Evolutionary conservation across 2,113 vertebrate genomes (phyloP).

Genomic region (Zapus hudsonius): DNA sequence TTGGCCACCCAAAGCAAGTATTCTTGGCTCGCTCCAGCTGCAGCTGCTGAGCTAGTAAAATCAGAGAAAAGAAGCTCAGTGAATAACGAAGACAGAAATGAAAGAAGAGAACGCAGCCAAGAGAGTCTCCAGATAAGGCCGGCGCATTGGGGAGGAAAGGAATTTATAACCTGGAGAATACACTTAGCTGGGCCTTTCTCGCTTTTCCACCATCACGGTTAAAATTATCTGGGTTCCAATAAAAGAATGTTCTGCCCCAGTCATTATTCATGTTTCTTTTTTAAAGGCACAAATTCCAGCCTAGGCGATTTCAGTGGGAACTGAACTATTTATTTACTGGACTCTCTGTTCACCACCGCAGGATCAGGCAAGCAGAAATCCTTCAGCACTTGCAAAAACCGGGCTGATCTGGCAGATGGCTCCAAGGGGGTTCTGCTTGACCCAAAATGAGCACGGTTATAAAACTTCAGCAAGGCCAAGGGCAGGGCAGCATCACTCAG

Average conservation of each 20-base stretch:
- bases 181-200: slow-evolving; percentile 46
- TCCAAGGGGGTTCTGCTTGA: background rate
- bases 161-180: slow-evolving; percentile 68
- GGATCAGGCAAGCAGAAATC: background rate
- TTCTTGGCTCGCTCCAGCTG: slow-evolving; percentile 52
- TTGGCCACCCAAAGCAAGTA: background rate
- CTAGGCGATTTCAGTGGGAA: slow-evolving; percentile 17
- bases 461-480: background rate
- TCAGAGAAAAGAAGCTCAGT: slow-evolving; percentile 30
- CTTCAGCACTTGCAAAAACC: background rate
- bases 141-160: slow-evolving; percentile 46
- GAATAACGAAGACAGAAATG: slow-evolving; percentile 70
- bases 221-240: slow-evolving; percentile 57
- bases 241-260: slow-evolving; percentile 59
- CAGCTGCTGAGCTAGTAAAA: slow-evolving; percentile 78
- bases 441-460: background rate
- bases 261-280: slow-evolving; percentile 55
- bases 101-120: slow-evolving; percentile 41
- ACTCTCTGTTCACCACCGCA: background rate
- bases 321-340: slow-evolving; percentile 60
- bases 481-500: background rate
- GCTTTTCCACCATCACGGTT: background rate
- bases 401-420: fast-evolving
- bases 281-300: slow-evolving; percentile 64
- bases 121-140: slow-evolving; percentile 61